Percentiles rank a stretch among this genome's conserved stretches.
Evolutionary conservation across 2,797 vertebrate species (phyloP).

Genomic region (Chrosomus eos): DNA sequence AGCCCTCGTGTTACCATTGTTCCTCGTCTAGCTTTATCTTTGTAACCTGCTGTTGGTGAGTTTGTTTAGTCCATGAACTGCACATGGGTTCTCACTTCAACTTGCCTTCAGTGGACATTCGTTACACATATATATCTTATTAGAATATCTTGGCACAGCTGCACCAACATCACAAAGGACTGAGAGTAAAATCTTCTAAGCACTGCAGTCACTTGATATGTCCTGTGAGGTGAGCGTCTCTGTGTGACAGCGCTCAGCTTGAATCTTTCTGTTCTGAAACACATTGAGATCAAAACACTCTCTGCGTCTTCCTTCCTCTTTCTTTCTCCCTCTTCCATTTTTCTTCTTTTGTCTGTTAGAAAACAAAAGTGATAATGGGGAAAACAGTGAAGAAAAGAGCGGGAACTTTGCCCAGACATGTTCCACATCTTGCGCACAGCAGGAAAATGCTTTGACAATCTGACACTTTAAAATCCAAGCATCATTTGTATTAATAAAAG

Average conservation of each 20-base stretch:
- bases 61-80: neutral
- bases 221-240: constrained; percentile 30
- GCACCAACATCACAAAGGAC: constrained; percentile 16
- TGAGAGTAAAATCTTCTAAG: constrained; percentile 20
- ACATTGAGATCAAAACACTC: constrained; percentile 49
- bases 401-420: constrained; percentile 48
- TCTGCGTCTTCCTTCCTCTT: constrained; percentile 1
- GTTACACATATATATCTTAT: constrained; percentile 3
- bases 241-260: constrained; percentile 41
- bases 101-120: neutral
- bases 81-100: neutral
- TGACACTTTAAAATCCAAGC: constrained; percentile 30
- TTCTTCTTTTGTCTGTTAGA: constrained; percentile 34
- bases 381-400: constrained; percentile 27
- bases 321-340: neutral
- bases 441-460: constrained; percentile 45
- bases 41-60: neutral
- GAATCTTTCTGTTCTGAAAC: constrained; percentile 37
- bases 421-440: constrained; percentile 35
- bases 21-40: neutral
- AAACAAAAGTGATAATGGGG: constrained; percentile 32
- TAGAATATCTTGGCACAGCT: constrained; percentile 15
- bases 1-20: neutral
- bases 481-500: constrained; percentile 37
- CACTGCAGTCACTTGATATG: constrained; percentile 16